Percentiles rank a stretch among this genome's conserved stretches.
Conservation (phyloP, 2,888 invertebrate species). For the Colostygia pectinataria region DNA sequence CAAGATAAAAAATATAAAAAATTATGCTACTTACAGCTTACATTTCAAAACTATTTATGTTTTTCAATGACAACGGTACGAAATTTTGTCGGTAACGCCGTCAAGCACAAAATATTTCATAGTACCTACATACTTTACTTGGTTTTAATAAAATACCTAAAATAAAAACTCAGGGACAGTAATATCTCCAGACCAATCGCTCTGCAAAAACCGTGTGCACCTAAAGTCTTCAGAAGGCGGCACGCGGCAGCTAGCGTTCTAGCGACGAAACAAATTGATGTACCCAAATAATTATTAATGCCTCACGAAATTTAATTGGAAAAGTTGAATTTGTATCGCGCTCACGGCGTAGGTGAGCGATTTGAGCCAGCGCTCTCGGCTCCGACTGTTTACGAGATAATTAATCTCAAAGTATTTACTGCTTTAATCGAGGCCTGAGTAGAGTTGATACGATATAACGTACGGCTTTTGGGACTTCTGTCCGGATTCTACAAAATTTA, state of each 20-base stretch:
- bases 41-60: no score
- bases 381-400: constrained; percentile 83
- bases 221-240: constrained; percentile 54
- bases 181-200: constrained; percentile 46
- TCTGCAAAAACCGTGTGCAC: constrained; percentile 33
- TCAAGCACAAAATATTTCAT: no score
- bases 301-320: constrained; percentile 85
- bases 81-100: no score
- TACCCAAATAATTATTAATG: constrained; percentile 85
- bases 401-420: constrained; percentile 83
- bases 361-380: constrained; percentile 67
- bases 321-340: constrained; percentile 84
- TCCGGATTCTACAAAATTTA: neutral
- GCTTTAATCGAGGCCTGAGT: constrained; percentile 79
- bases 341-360: constrained; percentile 82
- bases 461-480: neutral
- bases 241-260: constrained; percentile 61
- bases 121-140: no score
- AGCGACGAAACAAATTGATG: constrained; percentile 83
- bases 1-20: no score
- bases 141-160: no score
- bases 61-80: no score
- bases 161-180: no score
- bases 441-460: constrained; percentile 17
- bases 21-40: no score